Conservation (phyloP, 2,888 invertebrate species). For the Macrophya annulata region DNA sequence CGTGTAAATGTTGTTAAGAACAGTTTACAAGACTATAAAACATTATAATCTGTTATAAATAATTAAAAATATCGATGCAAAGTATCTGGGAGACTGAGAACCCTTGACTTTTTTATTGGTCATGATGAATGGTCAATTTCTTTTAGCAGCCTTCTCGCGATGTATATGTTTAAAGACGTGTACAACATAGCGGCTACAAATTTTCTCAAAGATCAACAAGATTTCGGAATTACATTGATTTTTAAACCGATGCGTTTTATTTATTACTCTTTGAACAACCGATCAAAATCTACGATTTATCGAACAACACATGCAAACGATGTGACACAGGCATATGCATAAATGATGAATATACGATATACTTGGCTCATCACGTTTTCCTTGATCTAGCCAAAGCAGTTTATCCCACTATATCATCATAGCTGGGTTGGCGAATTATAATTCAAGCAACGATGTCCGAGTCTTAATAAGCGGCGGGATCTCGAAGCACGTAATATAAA, state of each 20-base stretch:
- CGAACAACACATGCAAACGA: neutral
- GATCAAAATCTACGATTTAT: neutral
- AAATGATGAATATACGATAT: neutral
- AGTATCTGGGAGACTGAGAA: neutral
- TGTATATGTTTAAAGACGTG: neutral
- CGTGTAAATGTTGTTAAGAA: neutral
- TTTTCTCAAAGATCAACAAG: neutral
- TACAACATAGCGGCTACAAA: neutral
- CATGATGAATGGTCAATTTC: constrained; percentile 1
- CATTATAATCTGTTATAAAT: neutral
- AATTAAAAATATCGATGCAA: neutral
- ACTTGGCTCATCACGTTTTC: neutral
- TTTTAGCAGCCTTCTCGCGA: neutral
- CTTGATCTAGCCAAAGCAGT: neutral
- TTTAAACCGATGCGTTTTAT: neutral
- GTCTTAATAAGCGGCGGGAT: neutral
- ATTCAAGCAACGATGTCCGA: neutral
- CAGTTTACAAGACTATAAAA: constrained; percentile 13
- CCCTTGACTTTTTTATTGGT: too few relatives aligned
- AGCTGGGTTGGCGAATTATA: neutral
- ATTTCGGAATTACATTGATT: neutral
- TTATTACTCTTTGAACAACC: neutral
- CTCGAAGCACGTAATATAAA: constrained; percentile 5
- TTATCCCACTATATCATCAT: neutral
- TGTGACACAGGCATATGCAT: neutral